Evolutionary conservation across 2,113 vertebrate species (phyloP).

Genomic region (Oxyruncus cristatus): DNA sequence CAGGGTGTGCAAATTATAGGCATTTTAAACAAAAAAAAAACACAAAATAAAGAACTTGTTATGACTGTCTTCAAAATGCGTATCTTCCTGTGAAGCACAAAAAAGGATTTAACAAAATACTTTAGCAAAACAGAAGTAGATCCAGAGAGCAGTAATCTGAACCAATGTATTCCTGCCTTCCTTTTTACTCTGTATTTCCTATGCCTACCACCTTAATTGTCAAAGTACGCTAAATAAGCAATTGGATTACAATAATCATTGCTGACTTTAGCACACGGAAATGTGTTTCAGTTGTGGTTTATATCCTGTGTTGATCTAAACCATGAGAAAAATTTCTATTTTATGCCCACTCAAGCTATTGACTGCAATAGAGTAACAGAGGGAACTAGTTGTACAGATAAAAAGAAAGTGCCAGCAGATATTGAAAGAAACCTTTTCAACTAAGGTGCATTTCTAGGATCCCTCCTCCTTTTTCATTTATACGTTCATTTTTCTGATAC

Average conservation of each 20-base stretch:
- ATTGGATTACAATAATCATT: not conserved
- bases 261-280: not conserved
- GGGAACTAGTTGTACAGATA: not conserved
- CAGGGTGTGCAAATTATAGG: slow-evolving; percentile 34
- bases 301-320: not conserved
- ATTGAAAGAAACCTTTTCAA: not conserved
- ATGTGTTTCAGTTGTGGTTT: not conserved
- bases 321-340: not conserved
- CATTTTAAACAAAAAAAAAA: slow-evolving; percentile 17
- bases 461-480: not conserved
- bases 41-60: slow-evolving; percentile 35
- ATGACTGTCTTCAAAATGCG: not conserved
- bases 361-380: not conserved
- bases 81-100: not conserved
- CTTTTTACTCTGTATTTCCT: not conserved
- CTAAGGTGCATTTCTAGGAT: not conserved
- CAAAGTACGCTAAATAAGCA: not conserved
- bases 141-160: not conserved
- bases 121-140: not conserved
- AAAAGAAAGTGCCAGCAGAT: not conserved
- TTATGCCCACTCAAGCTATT: not conserved
- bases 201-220: not conserved
- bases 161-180: not conserved
- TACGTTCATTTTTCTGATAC: not conserved
- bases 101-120: not conserved